Evolutionary conservation across 2,888 invertebrate species (phyloP).

Genomic region (Caenorhabditis imperialis): DNA sequence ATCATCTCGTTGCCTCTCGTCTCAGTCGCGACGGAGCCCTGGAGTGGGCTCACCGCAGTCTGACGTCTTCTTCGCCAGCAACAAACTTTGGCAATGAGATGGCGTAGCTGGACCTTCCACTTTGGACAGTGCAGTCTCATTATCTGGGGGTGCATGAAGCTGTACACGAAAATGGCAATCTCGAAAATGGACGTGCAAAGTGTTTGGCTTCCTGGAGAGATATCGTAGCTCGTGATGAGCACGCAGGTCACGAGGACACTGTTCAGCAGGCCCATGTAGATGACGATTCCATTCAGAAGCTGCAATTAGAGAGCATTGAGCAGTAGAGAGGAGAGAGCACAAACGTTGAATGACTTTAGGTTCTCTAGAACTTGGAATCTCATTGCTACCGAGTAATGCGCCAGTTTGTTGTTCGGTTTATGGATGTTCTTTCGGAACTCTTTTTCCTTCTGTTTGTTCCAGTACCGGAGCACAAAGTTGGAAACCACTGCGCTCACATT

Average conservation of each 20-base stretch:
- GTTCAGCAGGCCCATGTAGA: conserved; percentile 35
- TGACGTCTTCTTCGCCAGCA: conserved; percentile 1
- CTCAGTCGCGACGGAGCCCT: conserved; percentile 13
- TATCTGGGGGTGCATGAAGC: conserved; percentile 34
- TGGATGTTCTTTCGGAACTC: conserved; percentile 9
- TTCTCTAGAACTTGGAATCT: conserved; percentile 34
- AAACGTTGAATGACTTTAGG: conserved; percentile 24
- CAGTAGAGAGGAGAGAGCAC: not conserved
- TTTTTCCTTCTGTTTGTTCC: conserved; percentile 20
- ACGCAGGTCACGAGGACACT: conserved; percentile 14
- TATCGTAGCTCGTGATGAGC: conserved; percentile 25
- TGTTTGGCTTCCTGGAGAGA: conserved; percentile 23
- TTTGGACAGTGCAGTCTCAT: conserved; percentile 27
- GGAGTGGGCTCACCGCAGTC: conserved; percentile 14
- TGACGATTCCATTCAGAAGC: conserved; percentile 26
- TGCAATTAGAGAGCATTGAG: too few relatives aligned
- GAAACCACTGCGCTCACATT: conserved; percentile 13
- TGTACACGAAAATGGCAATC: conserved; percentile 22
- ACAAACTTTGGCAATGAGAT: conserved; percentile 13
- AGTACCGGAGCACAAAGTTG: conserved; percentile 10
- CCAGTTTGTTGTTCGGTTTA: not conserved
- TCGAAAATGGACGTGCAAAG: conserved; percentile 13
- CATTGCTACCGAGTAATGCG: conserved; percentile 28
- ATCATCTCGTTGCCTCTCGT: conserved; percentile 8
- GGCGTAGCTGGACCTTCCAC: conserved; percentile 15